A percentile compares a stretch with the other conserved stretches of the same genome.
phyloP scores from a whole-genome alignment of 2,797 vertebrate genomes.

The Meda fulgida region DNA sequence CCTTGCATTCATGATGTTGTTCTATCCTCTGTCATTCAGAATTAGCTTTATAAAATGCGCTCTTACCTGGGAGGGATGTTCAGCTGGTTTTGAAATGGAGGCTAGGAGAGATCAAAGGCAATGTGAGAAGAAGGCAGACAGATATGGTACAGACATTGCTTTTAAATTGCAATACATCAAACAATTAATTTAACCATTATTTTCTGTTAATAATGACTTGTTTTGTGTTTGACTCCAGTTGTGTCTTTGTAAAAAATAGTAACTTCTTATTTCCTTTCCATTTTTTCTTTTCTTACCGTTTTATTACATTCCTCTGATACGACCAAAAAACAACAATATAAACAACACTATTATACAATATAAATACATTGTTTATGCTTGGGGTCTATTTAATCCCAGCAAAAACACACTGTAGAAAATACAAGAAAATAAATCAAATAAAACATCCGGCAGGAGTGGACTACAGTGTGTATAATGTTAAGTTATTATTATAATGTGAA shows the following conservation, averaged over 20 bases:
- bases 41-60: neutral
- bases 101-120: conserved; percentile 26
- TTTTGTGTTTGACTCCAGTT: neutral
- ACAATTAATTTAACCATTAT: neutral
- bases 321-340: neutral
- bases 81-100: conserved; percentile 41
- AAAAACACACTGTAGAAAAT: neutral
- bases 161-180: neutral
- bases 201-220: neutral
- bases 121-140: conserved; percentile 10
- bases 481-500: too few relatives aligned
- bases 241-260: neutral
- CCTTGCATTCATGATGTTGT: too few relatives aligned
- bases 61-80: conserved; percentile 36
- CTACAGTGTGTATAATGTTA: neutral
- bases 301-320: neutral
- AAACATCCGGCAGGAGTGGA: neutral
- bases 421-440: neutral
- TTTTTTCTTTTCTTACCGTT: neutral
- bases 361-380: neutral
- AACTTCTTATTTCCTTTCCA: neutral
- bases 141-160: neutral
- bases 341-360: neutral
- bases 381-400: neutral
- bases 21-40: neutral